These are phyloP conservation scores for Leiothrix lutea DNA, from an alignment of 2,113 vertebrate species.

Conservation along the genomic window DNA sequence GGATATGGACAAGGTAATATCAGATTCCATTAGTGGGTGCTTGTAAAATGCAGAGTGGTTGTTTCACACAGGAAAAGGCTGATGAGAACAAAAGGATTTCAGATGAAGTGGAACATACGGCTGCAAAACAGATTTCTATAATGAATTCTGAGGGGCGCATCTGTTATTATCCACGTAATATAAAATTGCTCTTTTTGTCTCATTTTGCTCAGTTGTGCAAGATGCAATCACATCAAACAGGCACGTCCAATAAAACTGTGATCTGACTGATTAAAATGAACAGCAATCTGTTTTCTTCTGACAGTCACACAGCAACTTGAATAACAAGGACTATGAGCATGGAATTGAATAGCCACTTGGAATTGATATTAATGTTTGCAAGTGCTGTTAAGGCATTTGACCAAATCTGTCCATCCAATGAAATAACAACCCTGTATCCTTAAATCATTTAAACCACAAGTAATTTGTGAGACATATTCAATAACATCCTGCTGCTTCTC, in stretches of 20 bases:
- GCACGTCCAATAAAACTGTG: constrained; percentile 44
- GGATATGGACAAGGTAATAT: constrained; percentile 45
- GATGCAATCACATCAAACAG: constrained; percentile 49
- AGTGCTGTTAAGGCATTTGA: constrained; percentile 6
- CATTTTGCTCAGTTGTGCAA: constrained; percentile 31
- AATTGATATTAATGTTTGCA: not conserved
- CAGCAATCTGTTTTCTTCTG: constrained; percentile 61
- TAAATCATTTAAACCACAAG: constrained; percentile 8
- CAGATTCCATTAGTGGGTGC: constrained; percentile 35
- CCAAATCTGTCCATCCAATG: constrained; percentile 10
- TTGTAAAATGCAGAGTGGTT: constrained; percentile 57
- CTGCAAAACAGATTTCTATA: constrained; percentile 65
- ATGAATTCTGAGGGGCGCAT: constrained; percentile 62
- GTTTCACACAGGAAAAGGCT: constrained; percentile 47
- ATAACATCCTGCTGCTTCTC: not conserved
- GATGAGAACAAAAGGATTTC: constrained; percentile 72
- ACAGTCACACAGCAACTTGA: constrained; percentile 33
- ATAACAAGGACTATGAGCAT: constrained; percentile 36
- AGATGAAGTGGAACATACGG: constrained; percentile 64
- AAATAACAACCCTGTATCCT: not conserved
- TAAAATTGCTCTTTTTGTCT: constrained; percentile 69
- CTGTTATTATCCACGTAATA: constrained; percentile 68
- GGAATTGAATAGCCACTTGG: constrained; percentile 16
- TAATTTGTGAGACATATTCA: not conserved
- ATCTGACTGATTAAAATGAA: constrained; percentile 67